phyloP scores from a whole-genome alignment of 2,888 invertebrate genomes.

The Apamea monoglypha region DNA sequence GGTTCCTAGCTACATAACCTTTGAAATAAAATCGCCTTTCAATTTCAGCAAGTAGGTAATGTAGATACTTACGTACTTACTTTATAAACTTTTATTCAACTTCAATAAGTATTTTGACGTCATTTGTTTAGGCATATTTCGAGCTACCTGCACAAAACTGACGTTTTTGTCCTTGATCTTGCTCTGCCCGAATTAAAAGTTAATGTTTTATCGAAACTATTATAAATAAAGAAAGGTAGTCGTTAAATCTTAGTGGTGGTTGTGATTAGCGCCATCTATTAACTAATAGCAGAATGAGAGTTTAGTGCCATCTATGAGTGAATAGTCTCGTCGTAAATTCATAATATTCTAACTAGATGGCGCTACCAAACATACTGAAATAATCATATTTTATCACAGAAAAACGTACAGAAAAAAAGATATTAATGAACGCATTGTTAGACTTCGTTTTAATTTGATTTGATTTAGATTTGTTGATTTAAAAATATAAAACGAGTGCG shows the following conservation, averaged over 20 bases:
- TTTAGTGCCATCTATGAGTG: constrained; percentile 62
- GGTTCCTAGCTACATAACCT: not conserved
- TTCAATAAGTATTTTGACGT: not conserved
- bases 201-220: not conserved
- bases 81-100: not conserved
- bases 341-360: constrained; percentile 22
- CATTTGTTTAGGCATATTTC: not conserved
- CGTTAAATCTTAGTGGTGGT: rapidly evolving
- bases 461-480: too few species aligned
- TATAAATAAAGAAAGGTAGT: not conserved
- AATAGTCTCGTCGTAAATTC: constrained; percentile 43
- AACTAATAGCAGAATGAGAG: constrained; percentile 2
- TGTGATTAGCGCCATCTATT: constrained; percentile 56
- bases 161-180: not conserved
- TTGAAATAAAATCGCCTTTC: not conserved
- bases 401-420: not conserved
- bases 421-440: not conserved
- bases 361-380: not conserved
- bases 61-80: not conserved
- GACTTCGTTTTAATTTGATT: not conserved
- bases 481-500: not conserved
- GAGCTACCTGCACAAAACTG: not conserved
- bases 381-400: not conserved
- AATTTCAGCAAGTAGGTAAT: not conserved
- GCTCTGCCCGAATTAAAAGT: not conserved